phyloP scores from a whole-genome alignment of 2,888 invertebrate genomes.

The Acleris laterana region DNA sequence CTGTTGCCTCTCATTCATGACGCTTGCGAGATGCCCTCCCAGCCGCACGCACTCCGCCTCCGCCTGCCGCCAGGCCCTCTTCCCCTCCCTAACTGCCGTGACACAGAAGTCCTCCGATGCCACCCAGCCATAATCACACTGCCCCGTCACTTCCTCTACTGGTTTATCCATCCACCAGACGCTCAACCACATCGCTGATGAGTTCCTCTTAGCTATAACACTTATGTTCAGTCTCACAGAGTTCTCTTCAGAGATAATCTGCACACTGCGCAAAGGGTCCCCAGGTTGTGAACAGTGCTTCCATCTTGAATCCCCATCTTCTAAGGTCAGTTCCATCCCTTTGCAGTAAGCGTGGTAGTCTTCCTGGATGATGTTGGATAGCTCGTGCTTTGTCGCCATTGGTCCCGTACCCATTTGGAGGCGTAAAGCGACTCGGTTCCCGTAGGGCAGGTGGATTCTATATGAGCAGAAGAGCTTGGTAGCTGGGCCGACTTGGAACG shows the following conservation, averaged over 20 bases:
- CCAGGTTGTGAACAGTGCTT: conserved; percentile 85
- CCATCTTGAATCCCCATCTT: conserved; percentile 85
- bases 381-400: conserved; percentile 60
- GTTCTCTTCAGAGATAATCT: conserved; percentile 85
- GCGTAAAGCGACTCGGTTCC: conserved; percentile 87
- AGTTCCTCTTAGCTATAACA: conserved; percentile 67
- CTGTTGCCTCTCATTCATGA: conserved; percentile 87
- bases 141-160: conserved; percentile 85
- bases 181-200: conserved; percentile 81
- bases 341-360: conserved; percentile 73
- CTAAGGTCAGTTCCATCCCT: conserved; percentile 83
- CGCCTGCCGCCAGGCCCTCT: conserved; percentile 87
- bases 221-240: conserved; percentile 79
- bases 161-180: conserved; percentile 87
- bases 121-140: conserved; percentile 90
- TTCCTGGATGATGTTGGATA: conserved; percentile 68
- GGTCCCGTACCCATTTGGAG: conserved; percentile 83
- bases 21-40: conserved; percentile 88
- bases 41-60: conserved; percentile 86
- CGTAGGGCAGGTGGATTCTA: conserved; percentile 88
- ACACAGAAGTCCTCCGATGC: conserved; percentile 87
- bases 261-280: conserved; percentile 83
- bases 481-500: conserved; percentile 86
- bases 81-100: conserved; percentile 83
- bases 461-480: conserved; percentile 87